These are phyloP conservation scores for Abramis brama DNA, from an alignment of 2,113 vertebrate species.

Conservation along the genomic window DNA sequence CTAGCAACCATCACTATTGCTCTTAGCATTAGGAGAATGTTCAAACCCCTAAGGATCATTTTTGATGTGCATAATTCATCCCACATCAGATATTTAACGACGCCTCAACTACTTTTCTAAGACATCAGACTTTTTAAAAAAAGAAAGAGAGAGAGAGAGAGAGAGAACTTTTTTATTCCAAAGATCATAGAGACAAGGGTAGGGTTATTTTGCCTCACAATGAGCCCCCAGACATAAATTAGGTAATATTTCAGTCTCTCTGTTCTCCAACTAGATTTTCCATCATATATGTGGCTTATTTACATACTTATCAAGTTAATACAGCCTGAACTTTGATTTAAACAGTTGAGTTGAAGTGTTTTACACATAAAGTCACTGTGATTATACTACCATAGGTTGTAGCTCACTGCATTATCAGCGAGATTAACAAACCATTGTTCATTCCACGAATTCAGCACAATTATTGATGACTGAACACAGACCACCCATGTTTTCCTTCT, in stretches of 20 bases:
- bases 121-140: neutral
- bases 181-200: neutral
- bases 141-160: neutral
- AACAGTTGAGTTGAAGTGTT: neutral
- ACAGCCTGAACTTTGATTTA: neutral
- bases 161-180: neutral
- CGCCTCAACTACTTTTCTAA: neutral
- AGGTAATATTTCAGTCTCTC: neutral
- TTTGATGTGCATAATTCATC: neutral
- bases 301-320: neutral
- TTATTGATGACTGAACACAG: neutral
- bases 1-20: neutral
- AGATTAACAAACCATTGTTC: constrained; percentile 32
- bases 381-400: neutral
- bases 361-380: neutral
- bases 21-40: neutral
- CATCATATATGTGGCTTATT: neutral
- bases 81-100: neutral
- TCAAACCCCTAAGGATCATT: neutral
- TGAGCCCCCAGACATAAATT: neutral
- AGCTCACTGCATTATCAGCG: neutral
- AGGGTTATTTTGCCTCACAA: neutral
- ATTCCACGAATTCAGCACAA: neutral
- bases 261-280: neutral
- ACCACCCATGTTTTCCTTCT: constrained; percentile 25